Evolutionary conservation across 2,888 invertebrate species (phyloP).

Genomic region (Nemotelus pantherinus): DNA sequence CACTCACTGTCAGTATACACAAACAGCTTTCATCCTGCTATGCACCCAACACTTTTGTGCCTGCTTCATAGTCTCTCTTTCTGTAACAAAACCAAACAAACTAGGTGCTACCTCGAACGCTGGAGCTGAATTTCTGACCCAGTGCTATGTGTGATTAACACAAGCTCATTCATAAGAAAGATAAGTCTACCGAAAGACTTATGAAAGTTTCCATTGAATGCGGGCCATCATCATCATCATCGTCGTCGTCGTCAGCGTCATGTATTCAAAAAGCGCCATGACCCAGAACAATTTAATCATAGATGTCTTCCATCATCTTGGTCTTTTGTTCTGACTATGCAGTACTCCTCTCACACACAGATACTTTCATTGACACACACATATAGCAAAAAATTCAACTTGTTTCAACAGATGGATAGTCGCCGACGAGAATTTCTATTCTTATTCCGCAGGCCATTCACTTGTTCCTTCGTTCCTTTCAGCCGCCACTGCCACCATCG

Average conservation of each 20-base stretch:
- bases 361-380: not conserved
- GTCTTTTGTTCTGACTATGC: not conserved
- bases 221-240: not conserved
- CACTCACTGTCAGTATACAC: too few relatives aligned
- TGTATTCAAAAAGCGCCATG: slow-evolving; percentile 12
- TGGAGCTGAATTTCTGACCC: slow-evolving; percentile 18
- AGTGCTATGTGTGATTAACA: slow-evolving; percentile 27
- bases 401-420: too few relatives aligned
- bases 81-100: too few relatives aligned
- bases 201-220: slow-evolving; percentile 26
- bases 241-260: too few relatives aligned
- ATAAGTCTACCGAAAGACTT: slow-evolving; percentile 22
- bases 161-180: slow-evolving; percentile 24
- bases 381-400: not conserved
- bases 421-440: too few relatives aligned
- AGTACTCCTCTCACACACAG: not conserved
- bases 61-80: too few relatives aligned
- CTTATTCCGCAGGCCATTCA: not conserved
- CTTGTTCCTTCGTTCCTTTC: not conserved
- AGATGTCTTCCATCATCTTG: slow-evolving; percentile 14
- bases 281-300: slow-evolving; percentile 41
- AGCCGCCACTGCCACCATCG: too few relatives aligned
- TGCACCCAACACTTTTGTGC: too few relatives aligned
- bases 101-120: too few relatives aligned
- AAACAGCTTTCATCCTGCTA: too few relatives aligned